Evolutionary conservation across 2,888 invertebrate species (phyloP), one percentile per base, ranked within the genome.

Genomic region (Mesorhabditis sp.): DNA sequence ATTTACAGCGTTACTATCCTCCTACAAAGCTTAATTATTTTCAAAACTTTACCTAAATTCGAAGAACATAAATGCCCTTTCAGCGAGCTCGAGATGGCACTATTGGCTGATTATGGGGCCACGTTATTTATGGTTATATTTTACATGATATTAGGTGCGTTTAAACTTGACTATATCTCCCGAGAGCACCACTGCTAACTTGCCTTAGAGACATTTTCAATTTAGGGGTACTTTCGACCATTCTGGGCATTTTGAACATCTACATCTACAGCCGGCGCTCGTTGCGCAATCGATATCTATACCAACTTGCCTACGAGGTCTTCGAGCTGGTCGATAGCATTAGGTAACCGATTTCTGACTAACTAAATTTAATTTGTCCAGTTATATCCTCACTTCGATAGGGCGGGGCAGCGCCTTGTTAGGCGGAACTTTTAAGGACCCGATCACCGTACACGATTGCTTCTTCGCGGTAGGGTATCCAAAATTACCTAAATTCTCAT

Each of bases 351-450:
- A 28, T 28, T 28, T 28, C 28, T 28, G 28, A 28, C 1, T 28
- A 28, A 28, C 28, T 28, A 28, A 28, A 28, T 28, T 28, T 28
- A 28, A 50, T 13, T 73, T 13, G n/a, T 50, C n/a, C 58, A 50
- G 58, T n/a, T 50, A 50, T 50, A 50, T 50, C n/a, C n/a, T 50
- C 10, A 72, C 73, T 4, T 65, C 67, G 41, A 65, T 72, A 43
- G 73, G 73, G 28, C 68, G 73, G 15, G 73, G 73, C 4, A 45
- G 65, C 4, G 74, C 66, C 4, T 68, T 72, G 3, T 43, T 72
- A n/a, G 62, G 61, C 13, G 72, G 69, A 10, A 65, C 64, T 13
- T 72, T 73, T 41, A 45, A 43, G 43, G 15, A 4, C 2, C 73
- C 69, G 13, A 72, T 72, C 43, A 65, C 58, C 45, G 67, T 73